Conservation (phyloP, 2,113 vertebrate species). For the Malurus melanocephalus region DNA sequence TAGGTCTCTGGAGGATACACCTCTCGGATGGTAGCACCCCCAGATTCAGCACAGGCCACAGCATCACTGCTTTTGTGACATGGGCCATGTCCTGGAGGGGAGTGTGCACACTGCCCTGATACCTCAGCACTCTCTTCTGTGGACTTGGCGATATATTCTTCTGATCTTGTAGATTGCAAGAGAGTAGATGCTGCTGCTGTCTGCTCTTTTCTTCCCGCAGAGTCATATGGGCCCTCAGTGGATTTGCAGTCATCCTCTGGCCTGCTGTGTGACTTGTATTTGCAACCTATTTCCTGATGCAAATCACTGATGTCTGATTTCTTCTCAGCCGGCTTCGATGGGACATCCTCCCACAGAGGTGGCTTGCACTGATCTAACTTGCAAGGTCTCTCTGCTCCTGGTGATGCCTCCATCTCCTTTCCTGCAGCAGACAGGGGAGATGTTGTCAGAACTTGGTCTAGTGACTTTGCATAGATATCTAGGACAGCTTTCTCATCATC, state of each 20-base stretch:
- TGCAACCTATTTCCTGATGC: not conserved
- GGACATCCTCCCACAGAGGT: slow-evolving; percentile 17
- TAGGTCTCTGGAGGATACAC: slow-evolving; percentile 50
- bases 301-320: not conserved
- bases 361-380: not conserved
- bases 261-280: not conserved
- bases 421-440: not conserved
- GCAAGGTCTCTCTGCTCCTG: not conserved
- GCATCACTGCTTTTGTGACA: not conserved
- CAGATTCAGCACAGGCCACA: not conserved
- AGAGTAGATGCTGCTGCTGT: not conserved
- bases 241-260: not conserved
- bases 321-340: not conserved
- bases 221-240: not conserved
- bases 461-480: slow-evolving; percentile 19
- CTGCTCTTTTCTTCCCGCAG: not conserved
- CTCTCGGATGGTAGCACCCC: slow-evolving; percentile 55
- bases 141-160: not conserved
- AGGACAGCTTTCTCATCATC: slow-evolving; percentile 15
- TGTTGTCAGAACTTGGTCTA: not conserved
- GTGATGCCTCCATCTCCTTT: not conserved
- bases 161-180: not conserved
- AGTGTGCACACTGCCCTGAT: not conserved
- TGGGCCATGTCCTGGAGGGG: not conserved
- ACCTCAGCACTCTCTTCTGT: not conserved